Evolutionary conservation across 2,797 vertebrate species (phyloP).

Genomic region (Ctenopoma multispine): DNA sequence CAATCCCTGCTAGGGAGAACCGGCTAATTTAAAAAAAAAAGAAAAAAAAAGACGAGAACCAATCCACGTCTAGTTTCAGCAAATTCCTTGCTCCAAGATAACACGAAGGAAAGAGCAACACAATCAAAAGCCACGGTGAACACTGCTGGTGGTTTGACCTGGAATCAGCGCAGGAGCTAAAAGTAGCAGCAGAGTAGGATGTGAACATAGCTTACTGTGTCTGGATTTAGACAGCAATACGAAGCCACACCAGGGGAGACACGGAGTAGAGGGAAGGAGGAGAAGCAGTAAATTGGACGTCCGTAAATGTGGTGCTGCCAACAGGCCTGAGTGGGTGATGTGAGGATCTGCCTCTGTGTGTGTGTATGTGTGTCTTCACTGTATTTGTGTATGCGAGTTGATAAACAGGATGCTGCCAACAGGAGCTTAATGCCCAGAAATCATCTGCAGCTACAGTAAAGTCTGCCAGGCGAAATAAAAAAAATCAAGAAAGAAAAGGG

Average conservation of each 20-base stretch:
- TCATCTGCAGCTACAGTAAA: constrained; percentile 71
- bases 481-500: not conserved
- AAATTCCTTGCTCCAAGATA: constrained; percentile 42
- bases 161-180: constrained; percentile 64
- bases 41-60: constrained; percentile 1
- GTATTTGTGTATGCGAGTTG: constrained; percentile 32
- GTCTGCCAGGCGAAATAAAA: constrained; percentile 56
- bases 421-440: constrained; percentile 76
- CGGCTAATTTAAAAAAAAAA: constrained; percentile 57
- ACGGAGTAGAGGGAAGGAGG: constrained; percentile 36
- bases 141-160: constrained; percentile 59
- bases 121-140: constrained; percentile 36
- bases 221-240: constrained; percentile 74
- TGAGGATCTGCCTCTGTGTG: constrained; percentile 40
- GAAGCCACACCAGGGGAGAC: constrained; percentile 57
- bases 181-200: constrained; percentile 64
- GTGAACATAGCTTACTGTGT: constrained; percentile 67
- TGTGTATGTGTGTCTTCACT: constrained; percentile 19
- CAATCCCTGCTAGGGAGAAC: constrained; percentile 46
- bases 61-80: constrained; percentile 38
- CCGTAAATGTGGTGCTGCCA: constrained; percentile 70
- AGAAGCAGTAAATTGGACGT: constrained; percentile 65
- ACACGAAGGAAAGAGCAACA: constrained; percentile 24
- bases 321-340: constrained; percentile 57
- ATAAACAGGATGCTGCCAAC: constrained; percentile 73